These are phyloP conservation scores for Melanotus villosus DNA, from an alignment of 2,888 invertebrate species.

Conservation along the genomic window DNA sequence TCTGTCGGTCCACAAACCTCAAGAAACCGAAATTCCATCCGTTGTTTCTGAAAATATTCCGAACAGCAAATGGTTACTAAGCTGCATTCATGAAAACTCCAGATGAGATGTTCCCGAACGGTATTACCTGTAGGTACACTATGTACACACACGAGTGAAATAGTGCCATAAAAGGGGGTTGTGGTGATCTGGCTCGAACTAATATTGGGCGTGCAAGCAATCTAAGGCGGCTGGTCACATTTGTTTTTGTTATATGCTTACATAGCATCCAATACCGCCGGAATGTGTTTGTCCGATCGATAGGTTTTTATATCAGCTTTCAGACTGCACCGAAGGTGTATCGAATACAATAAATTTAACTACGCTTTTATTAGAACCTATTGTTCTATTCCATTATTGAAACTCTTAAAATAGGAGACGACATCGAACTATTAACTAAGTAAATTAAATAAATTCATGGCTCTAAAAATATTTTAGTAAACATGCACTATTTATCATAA, in stretches of 20 bases:
- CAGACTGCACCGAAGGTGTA: slow-evolving; percentile 39
- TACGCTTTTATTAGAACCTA: slow-evolving; percentile 20
- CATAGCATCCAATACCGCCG: slow-evolving; percentile 63
- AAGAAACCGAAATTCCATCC: neutral
- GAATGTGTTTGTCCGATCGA: slow-evolving; percentile 63
- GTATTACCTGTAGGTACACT: slow-evolving; percentile 43
- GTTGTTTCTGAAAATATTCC: neutral
- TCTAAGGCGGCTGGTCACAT: slow-evolving; percentile 63
- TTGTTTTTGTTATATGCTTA: slow-evolving; percentile 65
- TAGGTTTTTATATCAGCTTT: slow-evolving; percentile 53
- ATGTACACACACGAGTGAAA: slow-evolving; percentile 41
- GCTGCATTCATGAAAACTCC: neutral
- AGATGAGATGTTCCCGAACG: slow-evolving; percentile 29
- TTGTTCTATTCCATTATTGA: slow-evolving; percentile 3
- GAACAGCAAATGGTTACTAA: neutral
- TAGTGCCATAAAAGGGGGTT: slow-evolving; percentile 52
- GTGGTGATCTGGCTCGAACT: slow-evolving; percentile 55
- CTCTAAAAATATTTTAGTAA: too few relatives aligned
- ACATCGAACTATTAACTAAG: neutral
- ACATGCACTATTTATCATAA: too few relatives aligned
- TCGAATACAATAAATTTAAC: slow-evolving; percentile 36
- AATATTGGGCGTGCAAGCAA: slow-evolving; percentile 63
- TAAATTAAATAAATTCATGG: neutral
- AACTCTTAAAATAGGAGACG: neutral
- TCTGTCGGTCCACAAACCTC: neutral